Evolutionary conservation across 2,888 invertebrate genomes (phyloP), one percentile per base, ranked within the genome.

Genomic region (Eupithecia centaureata): DNA sequence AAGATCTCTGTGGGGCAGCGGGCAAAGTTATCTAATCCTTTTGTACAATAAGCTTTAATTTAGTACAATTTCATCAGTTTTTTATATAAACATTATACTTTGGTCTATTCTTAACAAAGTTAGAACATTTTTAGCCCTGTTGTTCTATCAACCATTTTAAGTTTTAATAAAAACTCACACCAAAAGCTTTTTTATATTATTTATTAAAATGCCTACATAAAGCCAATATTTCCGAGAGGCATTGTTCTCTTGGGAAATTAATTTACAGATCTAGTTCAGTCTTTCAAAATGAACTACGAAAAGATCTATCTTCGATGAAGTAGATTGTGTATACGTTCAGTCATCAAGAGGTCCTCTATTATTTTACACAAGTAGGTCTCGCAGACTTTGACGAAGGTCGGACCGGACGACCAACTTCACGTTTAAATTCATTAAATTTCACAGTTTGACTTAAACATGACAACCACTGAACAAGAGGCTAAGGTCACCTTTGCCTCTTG

Each of bases 321-420:
- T 15, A 15, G 13, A 10, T 52, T 7, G 27, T 27, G 22, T 22
- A 57, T 30, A 35, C 15, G 58, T 5, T 58, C 52, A 27, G 35
- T 25, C 52, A 35, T 38, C 56, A 28, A 57, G 32, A 30, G 38
- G 22, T 2, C 28, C 54, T 28, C 13, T 54, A 30, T 54, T 54
- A 54, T n/a, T 15, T 54, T 54, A 54, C n/a, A n/a, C 25, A 51
- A 51, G 25, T 18, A 18, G 25, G 28, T 32, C 32, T 56, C 56
- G 33, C 27, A 38, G 56, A 35, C 54, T 38, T 67, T 67, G 63
- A 67, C 32, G 67, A 27, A 63, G 67, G 67, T 60, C 63, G 8
- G 59, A 33, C 60, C 13, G 18, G 27, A 15, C 18, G n/a, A n/a
- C 58, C 57, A 52, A 58, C 56, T 56, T 61, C 65, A 66, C 15